Percentiles rank a stretch among this genome's conserved stretches.
Evolutionary conservation across 2,888 invertebrate species (phyloP).

Genomic region (Ditylenchus weischeri): DNA sequence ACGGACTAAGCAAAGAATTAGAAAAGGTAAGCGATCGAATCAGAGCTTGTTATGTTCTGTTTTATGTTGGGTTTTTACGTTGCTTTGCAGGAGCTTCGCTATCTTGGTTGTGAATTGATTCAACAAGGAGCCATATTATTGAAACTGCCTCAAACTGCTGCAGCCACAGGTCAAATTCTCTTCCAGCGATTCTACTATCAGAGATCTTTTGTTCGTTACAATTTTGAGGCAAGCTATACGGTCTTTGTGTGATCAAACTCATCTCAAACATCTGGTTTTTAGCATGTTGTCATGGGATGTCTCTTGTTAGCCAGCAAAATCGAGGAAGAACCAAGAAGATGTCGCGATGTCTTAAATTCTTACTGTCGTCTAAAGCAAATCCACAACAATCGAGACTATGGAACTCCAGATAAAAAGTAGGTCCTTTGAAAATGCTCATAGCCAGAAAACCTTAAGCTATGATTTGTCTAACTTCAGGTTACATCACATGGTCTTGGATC

Average conservation of each 20-base stretch:
- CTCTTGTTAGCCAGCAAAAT: conserved; percentile 96
- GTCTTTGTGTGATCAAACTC: too few relatives aligned
- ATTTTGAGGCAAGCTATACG: conserved; percentile 77
- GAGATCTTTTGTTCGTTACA: conserved; percentile 92
- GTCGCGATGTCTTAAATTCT: conserved; percentile 93
- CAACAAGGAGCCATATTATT: conserved; percentile 93
- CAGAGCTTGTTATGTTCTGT: background rate
- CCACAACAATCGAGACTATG: conserved; percentile 21
- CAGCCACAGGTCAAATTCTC: conserved; percentile 97
- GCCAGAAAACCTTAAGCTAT: too few relatives aligned
- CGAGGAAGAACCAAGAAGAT: conserved; percentile 91
- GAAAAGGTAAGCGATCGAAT: conserved; percentile 39
- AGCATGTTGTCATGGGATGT: conserved; percentile 87
- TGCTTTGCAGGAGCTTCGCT: conserved; percentile 64
- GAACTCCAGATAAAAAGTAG: too few relatives aligned
- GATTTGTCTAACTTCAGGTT: too few relatives aligned
- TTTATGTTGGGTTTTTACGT: background rate
- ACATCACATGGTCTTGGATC: background rate
- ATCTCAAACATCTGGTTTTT: conserved; percentile 20
- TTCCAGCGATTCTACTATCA: conserved; percentile 97
- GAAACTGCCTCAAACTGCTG: conserved; percentile 93
- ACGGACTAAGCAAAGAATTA: conserved; percentile 79
- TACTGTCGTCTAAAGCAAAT: conserved; percentile 97
- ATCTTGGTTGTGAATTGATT: conserved; percentile 93
- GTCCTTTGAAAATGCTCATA: too few relatives aligned